Base-by-base conservation (phyloP, 2,797 vertebrate genomes). In the Falco naumanni region DNA sequence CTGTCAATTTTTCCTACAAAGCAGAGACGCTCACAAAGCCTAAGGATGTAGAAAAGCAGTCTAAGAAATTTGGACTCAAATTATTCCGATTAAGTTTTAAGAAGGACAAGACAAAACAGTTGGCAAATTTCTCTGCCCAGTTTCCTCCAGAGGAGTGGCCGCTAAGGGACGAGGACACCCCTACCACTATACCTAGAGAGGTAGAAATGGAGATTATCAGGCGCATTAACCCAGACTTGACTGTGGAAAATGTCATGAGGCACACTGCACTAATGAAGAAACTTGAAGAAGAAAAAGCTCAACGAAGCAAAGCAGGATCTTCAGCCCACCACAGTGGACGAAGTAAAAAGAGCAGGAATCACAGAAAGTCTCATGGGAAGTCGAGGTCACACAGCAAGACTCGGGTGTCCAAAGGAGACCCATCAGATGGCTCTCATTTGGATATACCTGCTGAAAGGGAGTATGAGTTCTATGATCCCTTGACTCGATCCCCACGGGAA, bases 141-240 rank as follows among this genome's bases (percentile, higher is more conserved):
- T 99, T 99, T 89, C 99, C 99, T 63, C 99, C 99, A 1, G 99
- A 99, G 95, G 99, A 99, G 97, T 99, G 99, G 99, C 99, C 99
- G 0, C 98, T 99, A 51, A 98, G 99, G 12, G 99, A 99, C 0
- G 99, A 99, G 96, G 99, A 99, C 95, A 98, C 97, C 5, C 99
- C 99, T 41, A 99, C 98, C 51, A 98, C 99, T 76, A 98, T 99
- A 96, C 99, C 99, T 6, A 98, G 99, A 77, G 98, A 99, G 9
- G 98, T 99, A 71, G 99, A 99, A 96, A 99, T 99, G 99, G 99
- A 99, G 87, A 99, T 99, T 91, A 99, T 99, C 82, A 98, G 99
- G 84, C 98, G 99, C 45, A 99, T 99, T 94, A 99, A 99, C 98
- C 99, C 99, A 9, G 99, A 99, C 97, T 97, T 99, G 93, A 99